Percentiles rank a stretch among this genome's conserved stretches.
Evolutionary conservation across 2,888 invertebrate genomes (phyloP).

Genomic region (Euclidia mi): DNA sequence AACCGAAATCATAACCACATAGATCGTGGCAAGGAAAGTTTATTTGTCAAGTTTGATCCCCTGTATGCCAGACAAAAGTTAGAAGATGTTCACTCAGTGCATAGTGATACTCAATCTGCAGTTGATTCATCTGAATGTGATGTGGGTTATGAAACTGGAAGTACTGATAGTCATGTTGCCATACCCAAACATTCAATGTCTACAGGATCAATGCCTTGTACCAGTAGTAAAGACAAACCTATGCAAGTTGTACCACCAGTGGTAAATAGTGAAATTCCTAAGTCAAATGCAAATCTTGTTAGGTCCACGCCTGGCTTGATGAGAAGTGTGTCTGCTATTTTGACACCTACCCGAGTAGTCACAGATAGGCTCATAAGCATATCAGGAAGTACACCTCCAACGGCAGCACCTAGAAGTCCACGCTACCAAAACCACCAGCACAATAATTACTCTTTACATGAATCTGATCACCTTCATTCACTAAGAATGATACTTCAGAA

Average conservation of each 20-base stretch:
- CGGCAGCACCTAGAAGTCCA: conserved; percentile 78
- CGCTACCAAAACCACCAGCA: conserved; percentile 45
- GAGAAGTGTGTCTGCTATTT: conserved; percentile 83
- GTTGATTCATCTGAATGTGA: conserved; percentile 75
- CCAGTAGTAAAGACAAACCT: conserved; percentile 74
- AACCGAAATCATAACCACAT: conserved; percentile 71
- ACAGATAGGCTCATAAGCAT: conserved; percentile 83
- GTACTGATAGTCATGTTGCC: conserved; percentile 68
- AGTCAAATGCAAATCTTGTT: conserved; percentile 51
- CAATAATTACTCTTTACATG: conserved; percentile 63
- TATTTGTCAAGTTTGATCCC: conserved; percentile 92
- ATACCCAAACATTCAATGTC: conserved; percentile 74
- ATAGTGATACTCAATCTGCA: conserved; percentile 56
- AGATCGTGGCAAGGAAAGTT: conserved; percentile 90
- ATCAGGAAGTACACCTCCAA: conserved; percentile 79
- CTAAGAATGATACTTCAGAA: conserved; percentile 78
- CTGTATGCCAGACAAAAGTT: conserved; percentile 76
- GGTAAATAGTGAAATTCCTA: conserved; percentile 69
- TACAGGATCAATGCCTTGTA: conserved; percentile 63
- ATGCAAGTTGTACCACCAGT: conserved; percentile 84
- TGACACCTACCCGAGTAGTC: conserved; percentile 78
- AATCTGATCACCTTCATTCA: conserved; percentile 76
- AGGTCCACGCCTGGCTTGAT: conserved; percentile 75
- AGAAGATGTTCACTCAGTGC: conserved; percentile 54
- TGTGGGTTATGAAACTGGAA: conserved; percentile 84